These are phyloP conservation scores for Nasonia oneida DNA, from an alignment of 2,888 invertebrate genomes.

Conservation along the genomic window DNA sequence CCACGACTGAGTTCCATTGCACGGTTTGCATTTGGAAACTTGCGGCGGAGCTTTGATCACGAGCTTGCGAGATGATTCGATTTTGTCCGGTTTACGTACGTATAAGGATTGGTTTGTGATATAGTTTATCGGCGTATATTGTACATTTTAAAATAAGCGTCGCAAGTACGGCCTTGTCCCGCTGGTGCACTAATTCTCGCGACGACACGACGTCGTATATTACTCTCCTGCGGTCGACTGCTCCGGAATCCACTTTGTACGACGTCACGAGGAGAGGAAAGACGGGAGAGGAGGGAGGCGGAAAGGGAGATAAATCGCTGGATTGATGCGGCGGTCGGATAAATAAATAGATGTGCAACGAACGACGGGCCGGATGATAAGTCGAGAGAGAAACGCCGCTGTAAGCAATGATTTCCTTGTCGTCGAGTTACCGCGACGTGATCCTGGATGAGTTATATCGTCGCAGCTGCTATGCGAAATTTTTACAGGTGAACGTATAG, in stretches of 20 bases:
- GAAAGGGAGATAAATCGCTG: conserved; percentile 37
- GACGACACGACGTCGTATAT: conserved; percentile 39
- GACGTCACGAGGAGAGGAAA: conserved; percentile 18
- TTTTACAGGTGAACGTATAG: too few species aligned
- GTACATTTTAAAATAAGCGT: conserved; percentile 1
- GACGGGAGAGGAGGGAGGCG: conserved; percentile 21
- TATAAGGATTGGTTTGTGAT: neutral
- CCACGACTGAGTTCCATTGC: neutral
- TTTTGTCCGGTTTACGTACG: neutral
- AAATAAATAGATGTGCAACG: conserved; percentile 36
- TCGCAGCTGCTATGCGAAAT: too few species aligned
- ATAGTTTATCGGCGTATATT: neutral
- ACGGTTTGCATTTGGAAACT: neutral
- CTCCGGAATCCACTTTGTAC: conserved; percentile 59
- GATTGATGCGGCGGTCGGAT: conserved; percentile 37
- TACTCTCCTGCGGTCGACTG: conserved; percentile 58
- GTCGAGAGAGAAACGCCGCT: neutral
- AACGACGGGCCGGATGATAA: neutral
- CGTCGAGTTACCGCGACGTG: neutral
- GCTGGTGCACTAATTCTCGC: conserved; percentile 53
- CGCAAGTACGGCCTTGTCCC: neutral
- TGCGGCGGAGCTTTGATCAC: neutral
- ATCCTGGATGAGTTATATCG: neutral
- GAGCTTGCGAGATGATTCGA: neutral
- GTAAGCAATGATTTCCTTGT: conserved; percentile 8